Percentiles rank a stretch among this genome's conserved stretches.
phyloP scores from a whole-genome alignment of 35 echinoderm and acorn worm genomes.

The Holothuria glaberrima region DNA sequence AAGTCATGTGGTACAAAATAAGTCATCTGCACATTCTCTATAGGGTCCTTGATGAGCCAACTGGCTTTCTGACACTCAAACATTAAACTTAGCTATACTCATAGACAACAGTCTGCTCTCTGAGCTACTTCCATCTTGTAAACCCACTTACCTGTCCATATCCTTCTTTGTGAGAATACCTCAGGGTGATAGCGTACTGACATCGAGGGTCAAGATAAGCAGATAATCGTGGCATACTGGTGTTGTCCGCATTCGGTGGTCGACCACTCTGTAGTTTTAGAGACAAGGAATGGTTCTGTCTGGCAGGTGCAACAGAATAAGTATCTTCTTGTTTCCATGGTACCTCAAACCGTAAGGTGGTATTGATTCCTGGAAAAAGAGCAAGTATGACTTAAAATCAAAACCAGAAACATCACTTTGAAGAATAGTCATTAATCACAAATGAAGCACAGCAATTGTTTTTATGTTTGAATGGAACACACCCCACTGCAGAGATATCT shows the following conservation, averaged over 20 bases:
- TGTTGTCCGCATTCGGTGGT: constrained; percentile 13
- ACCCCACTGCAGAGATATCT: too few species aligned
- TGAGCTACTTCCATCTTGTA: background rate
- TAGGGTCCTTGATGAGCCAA: too few species aligned
- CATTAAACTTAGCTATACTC: too few species aligned
- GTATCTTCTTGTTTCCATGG: constrained; percentile 65
- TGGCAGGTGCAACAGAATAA: constrained; percentile 33
- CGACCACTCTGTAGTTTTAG: constrained; percentile 43
- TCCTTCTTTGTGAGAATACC: constrained; percentile 50
- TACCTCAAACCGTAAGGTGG: constrained; percentile 57
- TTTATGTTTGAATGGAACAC: too few species aligned
- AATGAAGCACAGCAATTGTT: too few species aligned
- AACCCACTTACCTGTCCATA: constrained; percentile 63
- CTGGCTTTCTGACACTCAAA: too few species aligned
- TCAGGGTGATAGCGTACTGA: constrained; percentile 45
- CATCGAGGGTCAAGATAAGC: constrained; percentile 50
- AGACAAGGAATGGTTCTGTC: constrained; percentile 29
- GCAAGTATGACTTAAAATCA: background rate
- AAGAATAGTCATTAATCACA: too few species aligned
- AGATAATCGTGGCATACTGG: background rate
- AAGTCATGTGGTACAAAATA: too few species aligned
- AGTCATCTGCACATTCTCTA: too few species aligned
- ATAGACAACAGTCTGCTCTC: too few species aligned
- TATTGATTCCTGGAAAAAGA: constrained; percentile 54
- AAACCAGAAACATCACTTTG: too few species aligned